Evolutionary conservation across 2,797 vertebrate genomes (phyloP), one percentile per base, ranked within the genome.

Genomic region (Channallabes apus): DNA sequence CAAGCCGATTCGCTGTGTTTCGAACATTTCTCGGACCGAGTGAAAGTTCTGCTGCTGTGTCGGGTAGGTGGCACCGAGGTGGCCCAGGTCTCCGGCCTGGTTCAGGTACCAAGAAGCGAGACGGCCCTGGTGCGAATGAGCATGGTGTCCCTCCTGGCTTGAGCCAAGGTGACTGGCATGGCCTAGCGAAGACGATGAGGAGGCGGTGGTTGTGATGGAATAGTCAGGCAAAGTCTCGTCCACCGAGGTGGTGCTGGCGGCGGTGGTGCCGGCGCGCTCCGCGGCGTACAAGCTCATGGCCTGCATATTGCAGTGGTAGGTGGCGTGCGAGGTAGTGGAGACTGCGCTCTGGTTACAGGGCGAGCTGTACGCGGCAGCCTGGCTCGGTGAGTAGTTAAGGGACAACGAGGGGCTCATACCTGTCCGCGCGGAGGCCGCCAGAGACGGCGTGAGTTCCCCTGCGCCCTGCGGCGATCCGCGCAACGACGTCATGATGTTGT

Each of bases 251-350:
- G 92, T 95, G 88, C 92, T 93, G 85, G 95, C 89, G 64, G 93
- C 93, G 90, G 95, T 89, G 93, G 97, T 94, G 88, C 94, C 84
- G 4, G 95, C 90, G 75, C 97, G 92, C 92, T 98, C 97, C 67
- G 97, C 97, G 5, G 97, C 96, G 91, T 99, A 99, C 82, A 99
- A 93, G 89, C 97, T 99, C 97, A 99, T 98, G 92, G 97, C 97
- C 91, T 99, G 97, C 97, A 98, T 96, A 93, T 98, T 99, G 92
- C 97, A 99, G 91, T 99, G 97, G 91, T 99, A 99, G 92, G 96
- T 98, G 11, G 95, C 94, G 72, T 95, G 96, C 91, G 95, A 94
- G 93, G 95, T 95, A 86, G 96, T 94, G 87, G 95, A 95, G 91
- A 94, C 93, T 35, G 94, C 93, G 94, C 95, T 96, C 88, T 98